Evolutionary conservation across 2,888 invertebrate genomes (phyloP).

Genomic region (Eristalinus sepulchralis): DNA sequence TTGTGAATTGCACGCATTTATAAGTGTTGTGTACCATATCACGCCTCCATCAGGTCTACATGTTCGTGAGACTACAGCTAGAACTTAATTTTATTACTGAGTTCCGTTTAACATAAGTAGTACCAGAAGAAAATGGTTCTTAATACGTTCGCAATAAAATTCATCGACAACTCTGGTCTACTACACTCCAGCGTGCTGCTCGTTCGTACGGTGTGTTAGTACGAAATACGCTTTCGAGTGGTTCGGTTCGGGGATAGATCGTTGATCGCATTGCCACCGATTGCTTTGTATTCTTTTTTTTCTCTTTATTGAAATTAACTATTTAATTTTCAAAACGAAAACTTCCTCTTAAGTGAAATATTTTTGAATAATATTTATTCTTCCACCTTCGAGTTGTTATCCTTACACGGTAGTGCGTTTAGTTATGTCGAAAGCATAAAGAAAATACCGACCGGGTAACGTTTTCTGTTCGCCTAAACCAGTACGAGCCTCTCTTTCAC

Average conservation of each 20-base stretch:
- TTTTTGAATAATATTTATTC: background rate
- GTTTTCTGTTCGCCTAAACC: constrained; percentile 5
- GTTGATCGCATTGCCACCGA: constrained; percentile 35
- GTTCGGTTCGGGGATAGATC: constrained; percentile 39
- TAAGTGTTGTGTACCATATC: too few species aligned
- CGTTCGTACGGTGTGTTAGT: constrained; percentile 56
- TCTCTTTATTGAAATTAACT: background rate
- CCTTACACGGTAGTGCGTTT: background rate
- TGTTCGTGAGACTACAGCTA: too few species aligned
- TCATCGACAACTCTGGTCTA: too few species aligned
- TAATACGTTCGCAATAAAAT: too few species aligned
- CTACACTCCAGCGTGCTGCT: constrained; percentile 3
- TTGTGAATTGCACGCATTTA: too few species aligned
- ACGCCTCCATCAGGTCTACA: too few species aligned
- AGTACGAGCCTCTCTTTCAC: constrained; percentile 46
- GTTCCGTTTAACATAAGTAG: too few species aligned
- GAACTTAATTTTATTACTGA: too few species aligned
- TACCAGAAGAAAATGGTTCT: too few species aligned
- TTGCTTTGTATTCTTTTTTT: constrained; percentile 9
- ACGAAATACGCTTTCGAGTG: constrained; percentile 50
- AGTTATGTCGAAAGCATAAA: background rate
- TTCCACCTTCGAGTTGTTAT: background rate
- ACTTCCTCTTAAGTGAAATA: background rate
- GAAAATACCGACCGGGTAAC: constrained; percentile 34
- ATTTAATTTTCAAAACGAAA: constrained; percentile 1